phyloP scores from a whole-genome alignment of 2,113 vertebrate genomes.

The Agapornis roseicollis region DNA sequence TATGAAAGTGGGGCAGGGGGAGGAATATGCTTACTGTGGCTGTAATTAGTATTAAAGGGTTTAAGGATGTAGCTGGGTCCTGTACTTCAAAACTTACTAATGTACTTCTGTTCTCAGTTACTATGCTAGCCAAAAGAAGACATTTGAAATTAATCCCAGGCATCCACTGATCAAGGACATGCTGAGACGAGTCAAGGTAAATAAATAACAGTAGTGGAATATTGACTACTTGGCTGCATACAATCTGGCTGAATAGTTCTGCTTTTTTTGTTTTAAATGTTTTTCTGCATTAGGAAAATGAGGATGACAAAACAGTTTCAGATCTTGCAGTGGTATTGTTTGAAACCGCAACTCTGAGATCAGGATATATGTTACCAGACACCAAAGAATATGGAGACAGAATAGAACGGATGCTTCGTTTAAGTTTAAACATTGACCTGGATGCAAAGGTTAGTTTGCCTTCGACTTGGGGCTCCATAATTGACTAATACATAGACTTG shows the following conservation, averaged over 20 bases:
- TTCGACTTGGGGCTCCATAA: not conserved
- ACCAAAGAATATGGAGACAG: slow-evolving; percentile 93
- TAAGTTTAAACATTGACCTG: slow-evolving; percentile 91
- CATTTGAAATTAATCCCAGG: slow-evolving; percentile 95
- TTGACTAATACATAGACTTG: not conserved
- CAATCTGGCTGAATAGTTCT: not conserved
- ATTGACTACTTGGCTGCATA: not conserved
- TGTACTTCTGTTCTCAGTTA: slow-evolving; percentile 79
- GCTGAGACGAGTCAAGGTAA: slow-evolving; percentile 89
- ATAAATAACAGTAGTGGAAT: not conserved
- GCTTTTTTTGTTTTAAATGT: not conserved
- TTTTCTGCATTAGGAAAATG: slow-evolving; percentile 75
- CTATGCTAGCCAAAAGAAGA: slow-evolving; percentile 98
- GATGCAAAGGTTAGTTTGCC: slow-evolving; percentile 83
- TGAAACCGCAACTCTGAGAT: slow-evolving; percentile 94
- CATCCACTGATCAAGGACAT: slow-evolving; percentile 96
- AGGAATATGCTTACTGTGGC: not conserved
- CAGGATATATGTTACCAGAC: slow-evolving; percentile 92
- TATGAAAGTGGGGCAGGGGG: not conserved
- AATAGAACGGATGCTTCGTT: slow-evolving; percentile 97
- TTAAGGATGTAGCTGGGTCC: not conserved
- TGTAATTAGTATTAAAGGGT: not conserved
- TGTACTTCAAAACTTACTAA: not conserved
- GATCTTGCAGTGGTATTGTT: slow-evolving; percentile 94
- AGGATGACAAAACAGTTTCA: slow-evolving; percentile 91